These are phyloP conservation scores for Poeciliopsis retropinna DNA, from an alignment of 2,113 vertebrate genomes.

Conservation along the genomic window DNA sequence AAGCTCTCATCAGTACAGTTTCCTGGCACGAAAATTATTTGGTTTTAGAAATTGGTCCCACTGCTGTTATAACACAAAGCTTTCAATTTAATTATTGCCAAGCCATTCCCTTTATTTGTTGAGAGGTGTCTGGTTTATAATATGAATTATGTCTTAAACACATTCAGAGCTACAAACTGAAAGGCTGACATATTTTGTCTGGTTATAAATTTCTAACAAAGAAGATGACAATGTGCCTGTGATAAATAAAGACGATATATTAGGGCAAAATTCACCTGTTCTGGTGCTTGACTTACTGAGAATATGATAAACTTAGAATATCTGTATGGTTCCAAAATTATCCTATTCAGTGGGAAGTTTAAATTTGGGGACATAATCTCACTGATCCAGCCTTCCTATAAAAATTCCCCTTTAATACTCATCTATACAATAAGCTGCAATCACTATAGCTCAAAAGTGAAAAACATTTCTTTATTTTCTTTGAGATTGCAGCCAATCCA, in stretches of 20 bases:
- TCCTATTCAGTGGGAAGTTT: too few species aligned
- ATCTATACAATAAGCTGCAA: too few species aligned
- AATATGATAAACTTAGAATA: not conserved
- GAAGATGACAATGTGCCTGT: not conserved
- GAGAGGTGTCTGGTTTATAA: slow-evolving; percentile 16
- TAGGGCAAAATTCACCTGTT: too few species aligned
- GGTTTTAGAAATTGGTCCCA: slow-evolving; percentile 26
- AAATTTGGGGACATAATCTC: too few species aligned
- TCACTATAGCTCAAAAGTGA: too few species aligned
- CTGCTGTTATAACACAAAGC: slow-evolving; percentile 19
- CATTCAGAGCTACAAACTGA: not conserved
- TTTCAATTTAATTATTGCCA: slow-evolving; percentile 39
- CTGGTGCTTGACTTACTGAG: not conserved
- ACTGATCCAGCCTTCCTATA: too few species aligned
- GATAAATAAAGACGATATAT: too few species aligned
- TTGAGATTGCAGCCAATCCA: too few species aligned
- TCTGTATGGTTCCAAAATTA: too few species aligned
- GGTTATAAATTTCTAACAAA: not conserved
- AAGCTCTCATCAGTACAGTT: slow-evolving; percentile 44
- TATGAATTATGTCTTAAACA: too few species aligned
- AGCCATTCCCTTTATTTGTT: slow-evolving; percentile 43
- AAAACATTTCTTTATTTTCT: too few species aligned
- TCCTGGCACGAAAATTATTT: slow-evolving; percentile 29
- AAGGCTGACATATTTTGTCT: not conserved
- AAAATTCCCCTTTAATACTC: too few species aligned